Percentiles rank a stretch among this genome's conserved stretches.
phyloP scores from a whole-genome alignment of 1,140 invertebrate genomes.

The Rhagoletis zephyria region DNA sequence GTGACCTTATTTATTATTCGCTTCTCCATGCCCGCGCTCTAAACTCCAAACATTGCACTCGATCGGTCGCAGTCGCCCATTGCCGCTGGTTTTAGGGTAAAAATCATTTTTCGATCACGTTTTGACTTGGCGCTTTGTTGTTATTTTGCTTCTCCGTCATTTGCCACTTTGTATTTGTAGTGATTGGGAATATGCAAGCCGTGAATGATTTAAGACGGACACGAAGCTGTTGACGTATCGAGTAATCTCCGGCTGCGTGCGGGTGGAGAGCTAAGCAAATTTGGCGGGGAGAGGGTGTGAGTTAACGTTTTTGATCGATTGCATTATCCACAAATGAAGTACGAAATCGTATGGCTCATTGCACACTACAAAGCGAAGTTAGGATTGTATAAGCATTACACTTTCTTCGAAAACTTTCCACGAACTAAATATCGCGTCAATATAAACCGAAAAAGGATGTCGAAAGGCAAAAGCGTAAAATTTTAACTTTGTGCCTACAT shows the following conservation, averaged over 20 bases:
- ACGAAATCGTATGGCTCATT: too few species aligned
- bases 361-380: too few species aligned
- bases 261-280: neutral
- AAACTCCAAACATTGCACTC: neutral
- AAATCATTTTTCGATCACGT: slow-evolving; percentile 52
- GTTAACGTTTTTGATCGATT: too few species aligned
- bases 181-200: slow-evolving; percentile 9
- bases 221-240: slow-evolving; percentile 37
- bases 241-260: neutral
- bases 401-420: too few species aligned
- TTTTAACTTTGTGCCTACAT: too few species aligned
- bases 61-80: slow-evolving; percentile 23
- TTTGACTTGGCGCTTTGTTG: neutral
- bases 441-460: too few species aligned
- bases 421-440: too few species aligned
- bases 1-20: slow-evolving; percentile 46
- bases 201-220: slow-evolving; percentile 52
- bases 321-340: too few species aligned
- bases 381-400: too few species aligned
- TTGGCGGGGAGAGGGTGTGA: neutral
- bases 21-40: neutral
- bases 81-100: slow-evolving; percentile 42
- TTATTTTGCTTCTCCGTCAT: neutral
- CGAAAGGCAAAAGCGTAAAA: too few species aligned
- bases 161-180: slow-evolving; percentile 4